Conservation (phyloP, 1,140 invertebrate species). For the Diplogasteroides magnus region DNA sequence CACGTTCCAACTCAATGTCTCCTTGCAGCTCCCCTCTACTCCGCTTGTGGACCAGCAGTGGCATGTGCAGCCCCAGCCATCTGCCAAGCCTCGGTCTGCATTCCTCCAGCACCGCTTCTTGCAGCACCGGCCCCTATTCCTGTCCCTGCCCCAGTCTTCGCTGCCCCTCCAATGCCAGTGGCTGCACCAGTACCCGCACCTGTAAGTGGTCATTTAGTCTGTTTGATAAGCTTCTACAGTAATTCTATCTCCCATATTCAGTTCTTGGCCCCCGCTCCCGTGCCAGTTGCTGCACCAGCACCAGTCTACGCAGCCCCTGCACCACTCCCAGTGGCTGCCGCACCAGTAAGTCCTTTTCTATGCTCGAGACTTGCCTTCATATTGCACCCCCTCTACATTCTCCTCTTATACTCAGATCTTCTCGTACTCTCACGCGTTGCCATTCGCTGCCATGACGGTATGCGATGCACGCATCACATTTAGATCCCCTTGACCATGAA, state of each 20-base stretch:
- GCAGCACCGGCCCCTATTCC: slow-evolving; percentile 15
- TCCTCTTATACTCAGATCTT: too few relatives aligned
- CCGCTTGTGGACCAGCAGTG: slow-evolving; percentile 29
- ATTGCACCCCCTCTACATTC: not conserved
- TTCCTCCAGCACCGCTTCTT: slow-evolving; percentile 16
- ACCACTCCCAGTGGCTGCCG: not conserved
- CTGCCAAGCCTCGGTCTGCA: slow-evolving; percentile 31
- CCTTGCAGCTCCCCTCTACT: slow-evolving; percentile 32
- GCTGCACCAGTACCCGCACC: slow-evolving; percentile 13
- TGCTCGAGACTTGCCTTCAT: too few relatives aligned
- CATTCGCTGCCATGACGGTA: too few relatives aligned
- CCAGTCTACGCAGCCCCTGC: not conserved
- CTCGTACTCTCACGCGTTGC: too few relatives aligned
- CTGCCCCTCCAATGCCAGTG: slow-evolving; percentile 4
- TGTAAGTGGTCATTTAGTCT: not conserved
- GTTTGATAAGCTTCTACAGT: too few relatives aligned
- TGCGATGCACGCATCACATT: too few relatives aligned
- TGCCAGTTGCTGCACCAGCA: not conserved
- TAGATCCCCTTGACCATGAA: too few relatives aligned
- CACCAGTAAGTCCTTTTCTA: too few relatives aligned
- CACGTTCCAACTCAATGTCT: not conserved
- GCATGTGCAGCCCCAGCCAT: slow-evolving; percentile 33
- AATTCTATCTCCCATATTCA: not conserved
- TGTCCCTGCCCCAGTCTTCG: slow-evolving; percentile 20
- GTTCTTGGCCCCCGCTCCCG: not conserved